These are phyloP conservation scores for Hippocampus comes DNA, from an alignment of 2,113 vertebrate genomes.

Conservation along the genomic window DNA sequence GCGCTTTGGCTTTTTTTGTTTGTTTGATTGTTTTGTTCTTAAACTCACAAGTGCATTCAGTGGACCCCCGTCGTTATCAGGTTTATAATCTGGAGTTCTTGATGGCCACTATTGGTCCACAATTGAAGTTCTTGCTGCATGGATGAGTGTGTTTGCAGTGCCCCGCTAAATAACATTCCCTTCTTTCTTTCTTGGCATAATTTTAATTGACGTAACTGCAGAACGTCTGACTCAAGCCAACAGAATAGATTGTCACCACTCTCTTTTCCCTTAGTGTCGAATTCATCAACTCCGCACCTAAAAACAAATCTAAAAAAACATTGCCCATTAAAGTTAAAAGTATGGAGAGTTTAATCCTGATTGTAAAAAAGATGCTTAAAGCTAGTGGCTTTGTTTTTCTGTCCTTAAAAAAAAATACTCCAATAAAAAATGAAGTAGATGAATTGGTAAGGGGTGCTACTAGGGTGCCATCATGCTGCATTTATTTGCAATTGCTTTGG, in stretches of 20 bases:
- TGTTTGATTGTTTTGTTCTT: conserved; percentile 18
- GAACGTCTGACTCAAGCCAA: conserved; percentile 45
- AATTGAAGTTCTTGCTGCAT: conserved; percentile 8
- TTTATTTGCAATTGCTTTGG: conserved; percentile 14
- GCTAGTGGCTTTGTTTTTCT: background rate
- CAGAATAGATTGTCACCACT: conserved; percentile 19
- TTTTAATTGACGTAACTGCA: conserved; percentile 38
- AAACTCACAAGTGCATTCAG: conserved; percentile 36
- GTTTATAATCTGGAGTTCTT: conserved; percentile 28
- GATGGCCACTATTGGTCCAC: conserved; percentile 20
- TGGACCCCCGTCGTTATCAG: conserved; percentile 32
- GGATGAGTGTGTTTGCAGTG: conserved; percentile 11
- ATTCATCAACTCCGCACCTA: background rate
- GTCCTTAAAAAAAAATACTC: background rate
- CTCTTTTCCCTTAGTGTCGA: background rate
- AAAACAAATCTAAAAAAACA: background rate
- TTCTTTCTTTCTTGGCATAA: conserved; percentile 34
- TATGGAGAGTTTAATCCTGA: background rate
- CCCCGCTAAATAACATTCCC: conserved; percentile 35
- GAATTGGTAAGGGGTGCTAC: background rate
- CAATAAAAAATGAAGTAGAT: background rate
- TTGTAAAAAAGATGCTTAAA: background rate
- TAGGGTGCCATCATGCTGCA: background rate
- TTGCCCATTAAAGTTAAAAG: conserved; percentile 7
- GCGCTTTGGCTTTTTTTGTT: conserved; percentile 33